These are phyloP conservation scores for Liparis tanakae DNA, from an alignment of 2,797 vertebrate species.

Conservation along the genomic window DNA sequence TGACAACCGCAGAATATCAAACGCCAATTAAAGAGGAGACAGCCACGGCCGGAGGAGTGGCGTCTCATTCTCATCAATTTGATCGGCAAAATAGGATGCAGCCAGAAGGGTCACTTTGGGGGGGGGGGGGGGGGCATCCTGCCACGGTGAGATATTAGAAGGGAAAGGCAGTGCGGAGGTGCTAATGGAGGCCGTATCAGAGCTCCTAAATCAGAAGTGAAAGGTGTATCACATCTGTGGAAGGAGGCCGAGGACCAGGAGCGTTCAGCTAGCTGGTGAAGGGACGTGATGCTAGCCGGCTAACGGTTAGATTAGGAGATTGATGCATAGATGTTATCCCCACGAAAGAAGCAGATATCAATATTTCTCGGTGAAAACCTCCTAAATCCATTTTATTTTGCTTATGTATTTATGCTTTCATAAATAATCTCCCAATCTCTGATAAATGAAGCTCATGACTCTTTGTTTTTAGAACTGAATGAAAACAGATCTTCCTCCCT, in stretches of 20 bases:
- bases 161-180: slow-evolving; percentile 51
- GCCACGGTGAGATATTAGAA: slow-evolving; percentile 52
- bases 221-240: slow-evolving; percentile 38
- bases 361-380: neutral
- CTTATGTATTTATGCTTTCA: neutral
- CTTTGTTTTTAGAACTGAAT: neutral
- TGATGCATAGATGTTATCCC: neutral
- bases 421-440: neutral
- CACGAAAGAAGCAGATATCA: neutral
- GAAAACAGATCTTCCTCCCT: slow-evolving; percentile 1
- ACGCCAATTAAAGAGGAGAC: slow-evolving; percentile 80
- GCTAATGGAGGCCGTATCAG: slow-evolving; percentile 41
- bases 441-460: neutral
- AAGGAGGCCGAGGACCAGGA: slow-evolving; percentile 14
- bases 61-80: slow-evolving; percentile 78
- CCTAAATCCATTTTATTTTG: neutral
- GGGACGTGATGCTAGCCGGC: neutral
- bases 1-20: slow-evolving; percentile 83
- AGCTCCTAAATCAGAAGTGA: slow-evolving; percentile 54
- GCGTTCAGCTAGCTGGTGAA: slow-evolving; percentile 10
- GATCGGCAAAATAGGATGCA: slow-evolving; percentile 32
- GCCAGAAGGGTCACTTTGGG: slow-evolving; percentile 69
- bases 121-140: slow-evolving; percentile 38
- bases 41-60: slow-evolving; percentile 72
- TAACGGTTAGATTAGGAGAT: neutral